Evolutionary conservation across 1,140 invertebrate genomes (phyloP), one percentile per base, ranked within the genome.

Genomic region (Venustaconcha ellipsiformis): DNA sequence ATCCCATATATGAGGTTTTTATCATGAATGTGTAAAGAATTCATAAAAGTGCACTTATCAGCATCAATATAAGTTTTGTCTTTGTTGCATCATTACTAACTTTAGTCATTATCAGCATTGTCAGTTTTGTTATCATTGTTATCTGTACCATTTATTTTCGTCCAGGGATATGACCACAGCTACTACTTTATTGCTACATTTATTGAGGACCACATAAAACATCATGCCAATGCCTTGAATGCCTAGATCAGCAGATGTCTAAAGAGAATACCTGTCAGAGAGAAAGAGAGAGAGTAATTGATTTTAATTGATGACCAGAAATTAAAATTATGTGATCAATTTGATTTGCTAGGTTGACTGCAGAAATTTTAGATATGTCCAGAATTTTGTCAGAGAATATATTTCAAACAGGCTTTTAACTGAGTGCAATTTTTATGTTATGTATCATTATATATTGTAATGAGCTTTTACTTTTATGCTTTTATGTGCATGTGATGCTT

Each of bases 151-250:
- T 48, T 48, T 14, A 66, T 78, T 74, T 30, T 69, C 71, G 82
- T 87, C 48, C 79, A 90, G 86, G 95, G 94, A 18, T 99, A 99
- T 89, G 97, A 99, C 90, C 98, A 99, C 89, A 95, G 95, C 68
- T 99, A 99, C 84, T 99, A 94, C 87, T 99, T 98, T 86, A 95
- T 99, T 80, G 91, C 96, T 5, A 94, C 96, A 0, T 99, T 97
- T 88, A 95, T 99, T 63, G 95, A 93, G 65, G 97, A 99, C 86
- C 98, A 99, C 90, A 93, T 99, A 79, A 93, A 93, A 80, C 95
- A 97, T 90, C 97, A 98, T 91, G 92, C 94, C 17, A 94, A 92
- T 78, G 85, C 85, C 80, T 84, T 92, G n/a, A 85, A 82, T 57
- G 37, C 60, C 74, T 60, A 74, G 68, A 78, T 67, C 71, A 48